Evolutionary conservation across 2,113 vertebrate species (phyloP).

Genomic region (Hassar affinis): DNA sequence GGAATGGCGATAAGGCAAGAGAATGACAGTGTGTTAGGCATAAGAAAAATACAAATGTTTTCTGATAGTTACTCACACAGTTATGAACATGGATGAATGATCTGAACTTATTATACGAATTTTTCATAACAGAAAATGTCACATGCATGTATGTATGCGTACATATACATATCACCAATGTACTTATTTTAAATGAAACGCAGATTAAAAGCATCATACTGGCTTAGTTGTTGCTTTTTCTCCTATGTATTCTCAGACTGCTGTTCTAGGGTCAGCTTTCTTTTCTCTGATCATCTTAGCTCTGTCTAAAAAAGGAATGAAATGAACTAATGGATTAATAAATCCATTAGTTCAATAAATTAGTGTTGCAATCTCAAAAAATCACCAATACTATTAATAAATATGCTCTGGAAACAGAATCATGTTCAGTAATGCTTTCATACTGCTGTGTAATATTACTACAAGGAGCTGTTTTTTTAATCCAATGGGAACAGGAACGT

Average conservation of each 20-base stretch:
- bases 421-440: too few relatives aligned
- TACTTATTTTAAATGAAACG: not conserved
- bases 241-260: not conserved
- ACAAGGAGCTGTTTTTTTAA: too few relatives aligned
- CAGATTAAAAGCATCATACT: not conserved
- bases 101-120: not conserved
- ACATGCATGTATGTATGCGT: too few relatives aligned
- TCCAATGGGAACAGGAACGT: too few relatives aligned
- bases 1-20: constrained; percentile 44
- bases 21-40: not conserved
- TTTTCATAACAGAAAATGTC: not conserved
- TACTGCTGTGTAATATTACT: too few relatives aligned
- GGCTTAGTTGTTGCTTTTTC: not conserved
- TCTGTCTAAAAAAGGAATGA: too few relatives aligned
- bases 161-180: too few relatives aligned
- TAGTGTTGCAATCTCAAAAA: not conserved
- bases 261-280: not conserved
- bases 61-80: not conserved
- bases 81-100: constrained; percentile 9
- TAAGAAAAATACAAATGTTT: not conserved
- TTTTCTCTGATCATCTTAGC: not conserved
- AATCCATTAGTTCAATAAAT: too few relatives aligned
- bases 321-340: not conserved
- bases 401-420: too few relatives aligned
- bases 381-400: not conserved